These are phyloP conservation scores for Bibio marci DNA, from an alignment of 2,888 invertebrate species.

Conservation along the genomic window DNA sequence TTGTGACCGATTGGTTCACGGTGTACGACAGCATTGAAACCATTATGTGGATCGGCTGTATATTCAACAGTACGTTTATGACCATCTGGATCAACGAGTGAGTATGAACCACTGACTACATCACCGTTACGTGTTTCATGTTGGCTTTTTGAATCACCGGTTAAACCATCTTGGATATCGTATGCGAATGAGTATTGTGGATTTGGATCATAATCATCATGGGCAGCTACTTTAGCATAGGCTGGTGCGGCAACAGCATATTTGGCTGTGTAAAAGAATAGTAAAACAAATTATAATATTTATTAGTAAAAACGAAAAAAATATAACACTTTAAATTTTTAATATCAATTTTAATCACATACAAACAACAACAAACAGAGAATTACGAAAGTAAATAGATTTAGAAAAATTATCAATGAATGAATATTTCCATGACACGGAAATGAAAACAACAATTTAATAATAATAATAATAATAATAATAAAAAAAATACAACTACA, in stretches of 20 bases:
- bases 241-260: slow-evolving; percentile 14
- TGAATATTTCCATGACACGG: no score
- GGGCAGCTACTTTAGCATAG: slow-evolving; percentile 10
- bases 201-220: slow-evolving; percentile 25
- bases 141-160: slow-evolving; percentile 35
- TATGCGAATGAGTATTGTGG: slow-evolving; percentile 34
- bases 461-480: no score
- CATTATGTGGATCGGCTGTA: slow-evolving; percentile 30
- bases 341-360: no score
- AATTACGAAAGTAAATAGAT: no score
- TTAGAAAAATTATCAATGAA: no score
- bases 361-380: no score
- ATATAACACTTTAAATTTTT: no score
- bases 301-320: slow-evolving; percentile 12
- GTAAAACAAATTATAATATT: no score
- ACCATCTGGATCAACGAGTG: slow-evolving; percentile 38
- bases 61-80: slow-evolving; percentile 45
- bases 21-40: slow-evolving; percentile 26
- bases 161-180: slow-evolving; percentile 32
- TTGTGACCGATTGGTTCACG: slow-evolving; percentile 18
- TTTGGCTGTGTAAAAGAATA: slow-evolving; percentile 13
- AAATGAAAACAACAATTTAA: no score
- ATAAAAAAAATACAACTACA: no score
- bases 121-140: slow-evolving; percentile 46
- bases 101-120: slow-evolving; percentile 39